Evolutionary conservation across 2,888 invertebrate species (phyloP).

Genomic region (Caenorhabditis japonica): DNA sequence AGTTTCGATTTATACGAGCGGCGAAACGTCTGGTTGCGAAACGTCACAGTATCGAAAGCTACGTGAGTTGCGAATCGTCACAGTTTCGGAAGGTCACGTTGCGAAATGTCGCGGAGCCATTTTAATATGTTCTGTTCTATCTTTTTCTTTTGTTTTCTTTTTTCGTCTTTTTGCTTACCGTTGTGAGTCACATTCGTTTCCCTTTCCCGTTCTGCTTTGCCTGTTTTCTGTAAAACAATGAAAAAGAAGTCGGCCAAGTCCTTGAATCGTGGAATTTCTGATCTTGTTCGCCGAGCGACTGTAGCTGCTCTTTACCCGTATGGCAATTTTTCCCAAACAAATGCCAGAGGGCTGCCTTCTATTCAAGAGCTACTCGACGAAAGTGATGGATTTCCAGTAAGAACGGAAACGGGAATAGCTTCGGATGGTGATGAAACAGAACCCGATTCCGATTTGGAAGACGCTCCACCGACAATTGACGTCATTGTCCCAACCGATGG

Average conservation of each 20-base stretch:
- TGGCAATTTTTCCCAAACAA: conserved; percentile 6
- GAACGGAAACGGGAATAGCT: conserved; percentile 3
- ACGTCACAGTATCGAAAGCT: too few species aligned
- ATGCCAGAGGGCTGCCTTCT: conserved; percentile 3
- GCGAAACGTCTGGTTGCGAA: too few species aligned
- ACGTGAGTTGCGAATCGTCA: too few species aligned
- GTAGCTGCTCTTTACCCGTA: conserved; percentile 36
- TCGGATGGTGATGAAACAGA: conserved; percentile 11
- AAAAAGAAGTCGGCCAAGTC: conserved; percentile 5
- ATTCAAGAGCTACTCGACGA: conserved; percentile 29
- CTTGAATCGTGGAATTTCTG: conserved; percentile 13
- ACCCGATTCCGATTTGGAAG: conserved; percentile 17
- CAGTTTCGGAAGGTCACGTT: too few species aligned
- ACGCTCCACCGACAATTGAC: conserved; percentile 24
- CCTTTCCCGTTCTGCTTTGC: not conserved
- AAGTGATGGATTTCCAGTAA: conserved; percentile 11
- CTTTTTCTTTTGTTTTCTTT: too few species aligned
- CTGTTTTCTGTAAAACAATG: not conserved
- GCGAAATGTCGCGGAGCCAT: too few species aligned
- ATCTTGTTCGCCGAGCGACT: conserved; percentile 39
- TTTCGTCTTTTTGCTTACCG: not conserved
- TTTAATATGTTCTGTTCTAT: too few species aligned
- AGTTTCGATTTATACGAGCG: too few species aligned
- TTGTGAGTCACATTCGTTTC: not conserved
- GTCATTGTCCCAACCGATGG: conserved; percentile 32